Evolutionary conservation across 2,797 vertebrate species (phyloP).

Genomic region (Anguilla marmorata): DNA sequence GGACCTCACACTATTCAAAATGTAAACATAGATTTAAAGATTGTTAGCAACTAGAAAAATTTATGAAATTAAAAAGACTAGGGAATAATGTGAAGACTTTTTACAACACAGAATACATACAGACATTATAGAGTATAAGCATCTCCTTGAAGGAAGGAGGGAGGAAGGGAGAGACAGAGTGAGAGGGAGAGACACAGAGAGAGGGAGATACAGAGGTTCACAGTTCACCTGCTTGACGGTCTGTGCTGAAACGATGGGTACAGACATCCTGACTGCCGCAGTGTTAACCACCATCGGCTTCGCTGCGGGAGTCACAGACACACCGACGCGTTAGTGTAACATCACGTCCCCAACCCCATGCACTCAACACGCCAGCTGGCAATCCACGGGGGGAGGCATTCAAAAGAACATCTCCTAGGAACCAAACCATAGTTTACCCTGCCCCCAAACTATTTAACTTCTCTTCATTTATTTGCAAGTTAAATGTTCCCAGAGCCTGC

Average conservation of each 20-base stretch:
- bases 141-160: neutral
- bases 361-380: neutral
- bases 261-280: slow-evolving; percentile 89
- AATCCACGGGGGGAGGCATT: neutral
- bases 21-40: neutral
- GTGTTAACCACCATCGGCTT: slow-evolving; percentile 90
- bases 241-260: slow-evolving; percentile 89
- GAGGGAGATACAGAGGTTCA: neutral
- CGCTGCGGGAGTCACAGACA: slow-evolving; percentile 63
- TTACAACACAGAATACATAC: neutral
- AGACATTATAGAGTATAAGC: neutral
- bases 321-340: neutral
- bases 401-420: neutral
- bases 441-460: neutral
- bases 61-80: neutral
- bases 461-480: neutral
- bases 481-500: neutral
- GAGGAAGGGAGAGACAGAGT: neutral
- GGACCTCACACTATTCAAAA: neutral
- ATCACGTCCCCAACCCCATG: neutral
- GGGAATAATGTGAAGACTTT: neutral
- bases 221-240: slow-evolving; percentile 88
- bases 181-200: neutral
- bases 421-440: neutral
- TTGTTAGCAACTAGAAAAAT: neutral